Base-by-base conservation (phyloP, 2,888 invertebrate species). In the Tetheella fluctuosa region DNA sequence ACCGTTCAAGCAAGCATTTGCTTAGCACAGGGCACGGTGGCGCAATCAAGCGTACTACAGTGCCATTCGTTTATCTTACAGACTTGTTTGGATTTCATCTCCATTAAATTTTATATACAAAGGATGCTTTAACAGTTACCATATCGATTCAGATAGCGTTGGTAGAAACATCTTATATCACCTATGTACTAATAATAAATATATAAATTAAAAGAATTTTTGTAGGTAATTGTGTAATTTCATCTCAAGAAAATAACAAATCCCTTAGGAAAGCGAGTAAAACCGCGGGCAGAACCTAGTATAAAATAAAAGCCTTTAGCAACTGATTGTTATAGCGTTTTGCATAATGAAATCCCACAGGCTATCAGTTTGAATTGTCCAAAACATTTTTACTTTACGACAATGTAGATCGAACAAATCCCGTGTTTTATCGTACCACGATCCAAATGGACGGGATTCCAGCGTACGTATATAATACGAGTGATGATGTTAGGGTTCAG, bases 391-490 rank as follows among this genome's bases (percentile, higher is more conserved):
- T 61, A 56, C 59, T 64, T 64, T 68, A 66, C 60, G 53, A 57
- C 39, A 63, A 61, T 66, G 65, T 69, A 60, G 61, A 54, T 62
- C 64, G 59, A 64, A 69, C 65, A 42, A 63, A 61, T 69, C 64
- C 66, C 55, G 54, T 63, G 67, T 65, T 80, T 78, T 77, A 81
- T 79, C 73, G 62, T 57, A 71, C 82, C 80, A 71, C 79, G 79
- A 80, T 82, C 81, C 81, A 79, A 84, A 84, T 83, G 83, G 79
- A 79, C 73, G 62, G 70, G 68, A 78, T 77, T 71, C 61, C 71
- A 63, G 62, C 64, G 67, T 64, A 64, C 68, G 76, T 80, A 73
- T 75, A 81, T 84, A 77, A 85, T 80, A 80, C 72, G 48, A 48
- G 48, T 48, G 48, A 20, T 20, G 48, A 7, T 48, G 20, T 48